Conservation (phyloP, 2,797 vertebrate genomes). For the Anniella stebbinsi region DNA sequence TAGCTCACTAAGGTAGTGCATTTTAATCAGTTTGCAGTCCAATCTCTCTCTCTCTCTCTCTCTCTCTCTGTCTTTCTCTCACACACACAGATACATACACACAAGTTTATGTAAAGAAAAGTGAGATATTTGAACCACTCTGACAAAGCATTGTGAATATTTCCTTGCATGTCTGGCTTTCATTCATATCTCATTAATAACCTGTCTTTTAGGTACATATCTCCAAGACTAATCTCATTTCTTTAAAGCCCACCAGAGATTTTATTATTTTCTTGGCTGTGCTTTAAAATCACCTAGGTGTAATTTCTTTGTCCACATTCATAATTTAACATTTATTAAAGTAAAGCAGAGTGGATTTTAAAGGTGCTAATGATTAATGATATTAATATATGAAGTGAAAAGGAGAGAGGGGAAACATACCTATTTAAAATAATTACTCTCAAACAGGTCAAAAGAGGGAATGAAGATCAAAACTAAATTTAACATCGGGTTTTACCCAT, state of each 20-base stretch:
- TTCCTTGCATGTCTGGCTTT: constrained; percentile 15
- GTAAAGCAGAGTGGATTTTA: constrained; percentile 42
- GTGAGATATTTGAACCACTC: background rate
- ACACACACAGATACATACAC: no score
- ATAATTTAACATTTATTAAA: constrained; percentile 47
- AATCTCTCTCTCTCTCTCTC: background rate
- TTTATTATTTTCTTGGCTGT: constrained; percentile 25
- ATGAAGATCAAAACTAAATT: constrained; percentile 22
- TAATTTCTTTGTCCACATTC: constrained; percentile 23
- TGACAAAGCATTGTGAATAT: constrained; percentile 25
- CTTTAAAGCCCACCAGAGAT: constrained; percentile 28
- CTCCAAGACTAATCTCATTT: constrained; percentile 35
- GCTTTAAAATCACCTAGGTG: constrained; percentile 30
- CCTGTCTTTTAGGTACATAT: constrained; percentile 21
- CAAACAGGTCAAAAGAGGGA: background rate
- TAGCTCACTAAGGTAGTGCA: background rate
- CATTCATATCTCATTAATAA: constrained; percentile 13
- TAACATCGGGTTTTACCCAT: background rate
- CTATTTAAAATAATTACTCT: constrained; percentile 31
- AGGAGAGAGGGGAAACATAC: background rate
- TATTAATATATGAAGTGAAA: constrained; percentile 22
- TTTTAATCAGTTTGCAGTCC: background rate
- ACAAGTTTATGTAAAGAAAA: background rate
- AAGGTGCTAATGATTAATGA: constrained; percentile 36
- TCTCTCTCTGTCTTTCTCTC: no score